Evolutionary conservation across 2,113 vertebrate genomes (phyloP).

Genomic region (Aegotheles bennettii): DNA sequence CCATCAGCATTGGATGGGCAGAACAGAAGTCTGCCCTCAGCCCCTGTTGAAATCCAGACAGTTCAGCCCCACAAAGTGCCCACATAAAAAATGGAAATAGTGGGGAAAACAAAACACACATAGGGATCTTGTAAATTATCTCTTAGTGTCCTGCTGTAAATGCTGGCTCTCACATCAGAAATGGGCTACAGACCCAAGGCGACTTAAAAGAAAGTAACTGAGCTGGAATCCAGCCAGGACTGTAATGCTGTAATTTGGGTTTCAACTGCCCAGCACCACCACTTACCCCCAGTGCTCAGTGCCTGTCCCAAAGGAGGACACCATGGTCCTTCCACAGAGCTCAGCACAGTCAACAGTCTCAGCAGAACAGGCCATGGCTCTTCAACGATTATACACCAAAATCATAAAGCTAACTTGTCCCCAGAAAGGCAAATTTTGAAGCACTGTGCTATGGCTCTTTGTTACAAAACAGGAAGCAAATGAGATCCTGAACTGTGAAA

Average conservation of each 20-base stretch:
- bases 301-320: not conserved
- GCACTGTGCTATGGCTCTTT: not conserved
- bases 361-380: not conserved
- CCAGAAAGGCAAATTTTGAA: not conserved
- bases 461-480: not conserved
- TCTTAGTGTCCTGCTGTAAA: not conserved
- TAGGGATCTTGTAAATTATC: not conserved
- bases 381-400: not conserved
- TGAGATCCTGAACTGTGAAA: not conserved
- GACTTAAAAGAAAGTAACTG: not conserved
- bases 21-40: too few relatives aligned
- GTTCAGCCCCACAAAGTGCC: not conserved
- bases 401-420: not conserved
- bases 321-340: not conserved
- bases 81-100: not conserved
- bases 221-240: not conserved
- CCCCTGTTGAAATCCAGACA: not conserved
- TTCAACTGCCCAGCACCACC: not conserved
- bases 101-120: not conserved
- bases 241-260: not conserved
- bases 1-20: fast-evolving
- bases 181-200: not conserved
- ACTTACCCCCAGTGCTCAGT: not conserved
- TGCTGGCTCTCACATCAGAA: not conserved
- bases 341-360: not conserved